Evolutionary conservation across 1,140 invertebrate genomes (phyloP).

Genomic region (Aphaenogaster ashmeadi): DNA sequence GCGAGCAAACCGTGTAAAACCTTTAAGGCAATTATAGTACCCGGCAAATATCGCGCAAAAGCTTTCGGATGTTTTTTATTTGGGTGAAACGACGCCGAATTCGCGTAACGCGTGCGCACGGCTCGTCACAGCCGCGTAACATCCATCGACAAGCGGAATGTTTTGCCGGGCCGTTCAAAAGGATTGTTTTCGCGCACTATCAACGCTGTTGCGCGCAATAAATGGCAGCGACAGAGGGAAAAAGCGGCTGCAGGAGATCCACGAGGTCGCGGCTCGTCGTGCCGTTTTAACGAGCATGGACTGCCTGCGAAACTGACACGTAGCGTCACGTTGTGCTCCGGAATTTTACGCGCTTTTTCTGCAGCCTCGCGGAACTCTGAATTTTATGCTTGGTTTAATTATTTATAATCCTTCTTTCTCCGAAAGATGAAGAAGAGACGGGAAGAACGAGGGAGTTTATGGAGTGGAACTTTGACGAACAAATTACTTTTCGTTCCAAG

Average conservation of each 20-base stretch:
- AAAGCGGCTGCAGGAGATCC: conserved; percentile 32
- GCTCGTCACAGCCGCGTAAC: conserved; percentile 54
- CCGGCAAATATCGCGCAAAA: conserved; percentile 57
- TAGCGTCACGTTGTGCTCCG: conserved; percentile 9
- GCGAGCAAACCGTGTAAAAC: conserved; percentile 46
- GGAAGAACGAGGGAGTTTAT: conserved; percentile 58
- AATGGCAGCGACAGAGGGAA: conserved; percentile 39
- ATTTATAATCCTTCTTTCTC: conserved; percentile 64
- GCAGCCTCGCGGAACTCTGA: background rate
- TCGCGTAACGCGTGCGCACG: conserved; percentile 27
- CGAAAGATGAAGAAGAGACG: background rate
- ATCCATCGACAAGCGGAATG: conserved; percentile 57
- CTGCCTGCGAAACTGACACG: conserved; percentile 66
- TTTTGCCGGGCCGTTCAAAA: conserved; percentile 58
- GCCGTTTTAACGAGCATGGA: conserved; percentile 67
- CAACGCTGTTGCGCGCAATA: conserved; percentile 48
- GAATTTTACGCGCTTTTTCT: conserved; percentile 54
- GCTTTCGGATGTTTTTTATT: conserved; percentile 54
- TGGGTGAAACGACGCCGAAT: conserved; percentile 40
- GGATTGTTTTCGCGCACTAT: conserved; percentile 63
- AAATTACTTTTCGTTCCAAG: conserved; percentile 15
- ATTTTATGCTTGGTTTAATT: conserved; percentile 77
- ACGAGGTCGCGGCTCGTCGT: conserved; percentile 31
- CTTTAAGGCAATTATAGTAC: conserved; percentile 59
- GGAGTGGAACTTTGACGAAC: conserved; percentile 71